phyloP scores from a whole-genome alignment of 2,797 vertebrate genomes.

The Pteronotus mesoamericanus region DNA sequence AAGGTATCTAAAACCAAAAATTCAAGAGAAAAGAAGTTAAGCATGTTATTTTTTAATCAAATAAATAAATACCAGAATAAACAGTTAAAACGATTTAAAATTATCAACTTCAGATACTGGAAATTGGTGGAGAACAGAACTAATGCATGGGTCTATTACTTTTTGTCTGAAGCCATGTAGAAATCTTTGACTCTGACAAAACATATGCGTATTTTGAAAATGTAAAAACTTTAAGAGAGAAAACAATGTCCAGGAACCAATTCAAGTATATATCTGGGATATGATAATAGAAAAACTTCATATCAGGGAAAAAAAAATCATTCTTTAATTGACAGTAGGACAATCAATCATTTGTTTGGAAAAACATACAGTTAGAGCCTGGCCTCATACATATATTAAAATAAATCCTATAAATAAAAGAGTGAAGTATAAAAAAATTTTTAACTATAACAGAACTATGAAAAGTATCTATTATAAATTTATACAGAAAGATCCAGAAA shows the following conservation, averaged over 20 bases:
- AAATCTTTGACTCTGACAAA: not conserved
- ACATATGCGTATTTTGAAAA: not conserved
- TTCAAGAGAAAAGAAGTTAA: not conserved
- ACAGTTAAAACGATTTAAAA: not conserved
- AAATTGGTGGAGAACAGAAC: not conserved
- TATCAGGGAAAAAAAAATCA: slow-evolving; percentile 24
- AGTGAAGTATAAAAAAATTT: not conserved
- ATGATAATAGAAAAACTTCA: not conserved
- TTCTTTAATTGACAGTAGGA: not conserved
- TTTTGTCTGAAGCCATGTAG: not conserved
- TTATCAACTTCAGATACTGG: not conserved
- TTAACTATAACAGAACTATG: not conserved
- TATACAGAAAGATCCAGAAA: not conserved
- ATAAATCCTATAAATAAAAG: not conserved
- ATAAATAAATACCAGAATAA: not conserved
- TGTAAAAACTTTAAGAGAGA: not conserved
- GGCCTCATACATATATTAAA: slow-evolving; percentile 8
- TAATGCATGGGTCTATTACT: not conserved
- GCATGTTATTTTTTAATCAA: not conserved
- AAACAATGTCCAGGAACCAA: not conserved
- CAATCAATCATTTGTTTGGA: not conserved
- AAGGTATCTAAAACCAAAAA: slow-evolving; percentile 5
- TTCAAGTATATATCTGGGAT: not conserved
- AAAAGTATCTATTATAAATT: not conserved
- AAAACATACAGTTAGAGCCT: slow-evolving; percentile 17